These are phyloP conservation scores for Lasioglossum calceatum DNA, from an alignment of 2,888 invertebrate genomes.

Conservation along the genomic window DNA sequence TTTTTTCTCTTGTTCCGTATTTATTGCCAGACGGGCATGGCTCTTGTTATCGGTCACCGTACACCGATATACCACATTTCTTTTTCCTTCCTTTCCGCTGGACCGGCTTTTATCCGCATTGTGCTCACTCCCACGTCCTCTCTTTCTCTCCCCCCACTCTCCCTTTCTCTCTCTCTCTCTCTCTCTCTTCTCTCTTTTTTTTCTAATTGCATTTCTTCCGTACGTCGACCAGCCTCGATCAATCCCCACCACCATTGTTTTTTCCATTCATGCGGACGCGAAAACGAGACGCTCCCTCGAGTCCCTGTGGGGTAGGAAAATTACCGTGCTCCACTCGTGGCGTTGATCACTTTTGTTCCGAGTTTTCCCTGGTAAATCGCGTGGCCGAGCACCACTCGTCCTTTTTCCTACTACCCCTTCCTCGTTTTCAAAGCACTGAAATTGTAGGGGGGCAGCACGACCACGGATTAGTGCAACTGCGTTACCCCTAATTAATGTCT, in stretches of 20 bases:
- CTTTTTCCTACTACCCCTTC: background rate
- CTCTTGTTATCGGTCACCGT: slow-evolving; percentile 64
- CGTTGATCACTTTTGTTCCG: slow-evolving; percentile 13
- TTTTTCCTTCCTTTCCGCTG: slow-evolving; percentile 19
- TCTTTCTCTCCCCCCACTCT: background rate
- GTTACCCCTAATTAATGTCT: slow-evolving; percentile 1
- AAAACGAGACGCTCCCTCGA: slow-evolving; percentile 7
- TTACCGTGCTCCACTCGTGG: slow-evolving; percentile 29
- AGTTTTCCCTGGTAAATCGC: slow-evolving; percentile 1
- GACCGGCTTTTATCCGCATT: slow-evolving; percentile 42
- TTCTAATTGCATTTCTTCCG: slow-evolving; percentile 61
- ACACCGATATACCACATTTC: slow-evolving; percentile 23
- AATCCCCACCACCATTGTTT: slow-evolving; percentile 38
- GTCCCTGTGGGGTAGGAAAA: slow-evolving; percentile 42
- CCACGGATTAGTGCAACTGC: slow-evolving; percentile 9
- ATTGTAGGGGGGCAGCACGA: background rate
- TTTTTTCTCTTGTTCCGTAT: slow-evolving; percentile 59
- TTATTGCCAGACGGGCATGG: slow-evolving; percentile 62
- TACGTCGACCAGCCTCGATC: slow-evolving; percentile 37
- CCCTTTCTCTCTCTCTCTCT: background rate
- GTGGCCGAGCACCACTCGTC: slow-evolving; percentile 1
- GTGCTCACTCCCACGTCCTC: slow-evolving; percentile 31
- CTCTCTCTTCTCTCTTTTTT: background rate
- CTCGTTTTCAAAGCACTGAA: background rate
- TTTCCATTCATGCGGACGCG: slow-evolving; percentile 49